Conservation (phyloP, 2,888 invertebrate species). For the Deilephila elpenor region DNA sequence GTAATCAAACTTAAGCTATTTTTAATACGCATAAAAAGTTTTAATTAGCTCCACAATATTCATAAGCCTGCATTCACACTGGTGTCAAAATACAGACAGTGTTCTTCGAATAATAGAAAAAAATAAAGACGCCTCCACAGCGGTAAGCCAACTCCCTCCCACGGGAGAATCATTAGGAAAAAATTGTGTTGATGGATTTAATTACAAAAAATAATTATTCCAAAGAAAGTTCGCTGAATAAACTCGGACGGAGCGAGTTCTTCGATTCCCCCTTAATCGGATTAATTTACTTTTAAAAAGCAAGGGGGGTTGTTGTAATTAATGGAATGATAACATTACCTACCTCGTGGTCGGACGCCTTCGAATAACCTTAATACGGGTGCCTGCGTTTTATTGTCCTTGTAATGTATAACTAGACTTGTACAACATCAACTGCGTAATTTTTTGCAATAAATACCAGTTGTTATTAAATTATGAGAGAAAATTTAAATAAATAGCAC, state of each 20-base stretch:
- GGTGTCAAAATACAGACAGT: not conserved
- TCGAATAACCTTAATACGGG: constrained; percentile 54
- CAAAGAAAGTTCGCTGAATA: constrained; percentile 83
- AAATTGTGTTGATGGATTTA: constrained; percentile 86
- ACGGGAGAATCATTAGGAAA: constrained; percentile 83
- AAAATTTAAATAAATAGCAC: too few species aligned
- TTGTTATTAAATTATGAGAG: too few species aligned
- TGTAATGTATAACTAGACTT: not conserved
- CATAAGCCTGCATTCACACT: not conserved
- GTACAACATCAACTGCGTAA: not conserved
- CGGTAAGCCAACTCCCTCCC: constrained; percentile 62
- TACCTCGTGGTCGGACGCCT: constrained; percentile 77
- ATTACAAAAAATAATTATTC: constrained; percentile 85
- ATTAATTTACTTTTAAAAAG: constrained; percentile 85
- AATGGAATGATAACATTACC: constrained; percentile 85
- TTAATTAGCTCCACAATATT: not conserved
- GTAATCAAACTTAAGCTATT: not conserved
- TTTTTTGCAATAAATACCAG: too few species aligned
- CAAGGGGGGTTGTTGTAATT: constrained; percentile 81
- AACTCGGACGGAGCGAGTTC: constrained; percentile 83
- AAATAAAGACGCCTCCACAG: constrained; percentile 60
- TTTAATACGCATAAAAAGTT: not conserved
- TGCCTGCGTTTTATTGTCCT: constrained; percentile 43
- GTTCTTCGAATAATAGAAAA: constrained; percentile 57
- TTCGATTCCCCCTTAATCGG: constrained; percentile 84